Conservation (phyloP, 2,113 vertebrate species). For the Equus przewalskii region DNA sequence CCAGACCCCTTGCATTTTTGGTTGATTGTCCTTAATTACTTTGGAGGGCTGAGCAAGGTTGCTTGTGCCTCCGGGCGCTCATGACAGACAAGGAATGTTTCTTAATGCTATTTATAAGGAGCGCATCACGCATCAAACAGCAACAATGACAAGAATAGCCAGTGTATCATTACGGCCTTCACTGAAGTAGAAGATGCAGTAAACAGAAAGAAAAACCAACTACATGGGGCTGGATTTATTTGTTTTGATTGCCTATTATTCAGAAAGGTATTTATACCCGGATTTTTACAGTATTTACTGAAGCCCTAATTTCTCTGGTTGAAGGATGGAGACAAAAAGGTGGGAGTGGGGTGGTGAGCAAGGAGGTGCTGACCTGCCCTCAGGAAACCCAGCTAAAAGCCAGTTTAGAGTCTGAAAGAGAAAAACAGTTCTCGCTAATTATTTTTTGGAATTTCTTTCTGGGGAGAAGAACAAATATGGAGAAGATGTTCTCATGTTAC, state of each 20-base stretch:
- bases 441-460: not conserved
- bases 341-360: rapidly evolving
- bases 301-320: not conserved
- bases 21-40: slow-evolving; percentile 93
- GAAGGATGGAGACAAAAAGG: not conserved
- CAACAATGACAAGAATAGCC: slow-evolving; percentile 84
- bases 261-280: slow-evolving; percentile 63
- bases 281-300: not conserved
- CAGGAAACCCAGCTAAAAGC: not conserved
- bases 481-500: not conserved
- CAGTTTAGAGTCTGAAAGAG: not conserved
- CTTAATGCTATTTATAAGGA: slow-evolving; percentile 86
- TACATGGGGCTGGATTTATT: slow-evolving; percentile 54
- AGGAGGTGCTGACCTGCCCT: not conserved
- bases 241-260: slow-evolving; percentile 73
- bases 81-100: slow-evolving; percentile 87
- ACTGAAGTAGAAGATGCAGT: not conserved
- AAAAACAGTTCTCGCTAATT: not conserved
- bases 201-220: not conserved
- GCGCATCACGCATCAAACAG: slow-evolving; percentile 85
- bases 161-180: slow-evolving; percentile 78
- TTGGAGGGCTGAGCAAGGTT: slow-evolving; percentile 85
- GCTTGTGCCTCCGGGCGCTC: slow-evolving; percentile 83
- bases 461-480: not conserved
- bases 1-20: slow-evolving; percentile 88